Evolutionary conservation across 2,888 invertebrate genomes (phyloP), one percentile per base, ranked within the genome.

Genomic region (Synanthedon myopaeformis): DNA sequence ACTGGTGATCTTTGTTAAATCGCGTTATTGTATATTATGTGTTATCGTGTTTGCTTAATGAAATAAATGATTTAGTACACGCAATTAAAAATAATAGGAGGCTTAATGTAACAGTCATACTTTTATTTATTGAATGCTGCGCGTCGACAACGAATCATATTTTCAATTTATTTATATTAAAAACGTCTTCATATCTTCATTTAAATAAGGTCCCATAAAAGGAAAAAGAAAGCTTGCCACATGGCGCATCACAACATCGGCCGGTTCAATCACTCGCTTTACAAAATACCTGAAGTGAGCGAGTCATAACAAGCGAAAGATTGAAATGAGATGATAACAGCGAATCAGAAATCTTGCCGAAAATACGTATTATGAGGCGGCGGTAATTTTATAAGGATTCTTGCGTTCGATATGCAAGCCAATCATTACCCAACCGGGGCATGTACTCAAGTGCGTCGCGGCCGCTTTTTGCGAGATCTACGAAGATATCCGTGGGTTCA

Each of bases 301-400:
- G 74, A 75, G 69, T 82, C 79, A 82, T 83, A 84, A 84, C 76
- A 82, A 76, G 79, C 78, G 72, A 70, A 75, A 84, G 85, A 86
- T 87, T 80, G 77, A 82, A 84, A 83, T 80, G 79, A 80, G 76
- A 70, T 75, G 86, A 87, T 87, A 84, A 80, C 64, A 64, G 60
- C 69, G 70, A 82, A 84, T 85, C 81, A 74, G 80, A 79, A 82
- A 85, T 83, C 81, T 85, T 77, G 76, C 82, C 85, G 73, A 86
- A 86, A 85, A 82, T 80, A 76, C 74, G 73, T 71, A 82, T 82
- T 84, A 84, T 72, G 66, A 75, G 68, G 72, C 81, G 57, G 57
- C 58, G 83, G 84, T 84, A 79, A 85, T 86, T 81, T 81, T 78
- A 70, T 70, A 82, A 84, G 83, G 80, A 85, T 85, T 82, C 79